These are phyloP conservation scores for Triplophysa siluroides DNA, from an alignment of 2,113 vertebrate species.

Conservation along the genomic window DNA sequence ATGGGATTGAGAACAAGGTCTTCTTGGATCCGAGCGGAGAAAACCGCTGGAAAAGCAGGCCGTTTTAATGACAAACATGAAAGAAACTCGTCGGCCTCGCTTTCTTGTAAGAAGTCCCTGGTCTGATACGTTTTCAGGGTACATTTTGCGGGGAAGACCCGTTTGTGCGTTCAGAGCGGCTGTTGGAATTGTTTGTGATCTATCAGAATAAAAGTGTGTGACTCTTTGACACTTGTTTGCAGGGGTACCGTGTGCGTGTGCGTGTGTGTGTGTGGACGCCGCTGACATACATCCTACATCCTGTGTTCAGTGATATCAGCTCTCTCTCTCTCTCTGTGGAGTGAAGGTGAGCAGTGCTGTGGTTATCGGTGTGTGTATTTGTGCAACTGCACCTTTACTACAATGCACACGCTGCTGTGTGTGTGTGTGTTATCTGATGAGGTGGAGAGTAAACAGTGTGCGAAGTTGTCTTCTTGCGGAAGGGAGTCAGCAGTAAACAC, in stretches of 20 bases:
- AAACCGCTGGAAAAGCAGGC: constrained; percentile 58
- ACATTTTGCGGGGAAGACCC: not conserved
- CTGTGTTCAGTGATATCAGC: constrained; percentile 54
- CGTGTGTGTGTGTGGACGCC: constrained; percentile 34
- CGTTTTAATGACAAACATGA: constrained; percentile 69
- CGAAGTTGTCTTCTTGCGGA: constrained; percentile 69
- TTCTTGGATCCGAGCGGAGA: constrained; percentile 69
- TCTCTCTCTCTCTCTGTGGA: constrained; percentile 20
- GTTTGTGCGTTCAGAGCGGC: not conserved
- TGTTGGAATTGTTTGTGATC: not conserved
- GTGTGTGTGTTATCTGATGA: constrained; percentile 47
- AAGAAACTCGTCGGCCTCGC: constrained; percentile 54
- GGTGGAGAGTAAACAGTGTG: constrained; percentile 52
- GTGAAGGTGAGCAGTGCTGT: constrained; percentile 49
- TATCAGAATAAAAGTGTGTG: not conserved
- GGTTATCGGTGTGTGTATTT: constrained; percentile 38
- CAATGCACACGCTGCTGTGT: constrained; percentile 5
- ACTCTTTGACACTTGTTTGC: not conserved
- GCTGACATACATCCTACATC: constrained; percentile 52
- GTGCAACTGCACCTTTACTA: constrained; percentile 32
- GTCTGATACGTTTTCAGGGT: not conserved
- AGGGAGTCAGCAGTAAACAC: constrained; percentile 83
- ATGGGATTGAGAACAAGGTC: constrained; percentile 68
- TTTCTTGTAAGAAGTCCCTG: constrained; percentile 38
- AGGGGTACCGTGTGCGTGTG: not conserved